A percentile compares a stretch with the other conserved stretches of the same genome.
Evolutionary conservation across 1,140 invertebrate species (phyloP).

Genomic region (Drosophila pectinifera): DNA sequence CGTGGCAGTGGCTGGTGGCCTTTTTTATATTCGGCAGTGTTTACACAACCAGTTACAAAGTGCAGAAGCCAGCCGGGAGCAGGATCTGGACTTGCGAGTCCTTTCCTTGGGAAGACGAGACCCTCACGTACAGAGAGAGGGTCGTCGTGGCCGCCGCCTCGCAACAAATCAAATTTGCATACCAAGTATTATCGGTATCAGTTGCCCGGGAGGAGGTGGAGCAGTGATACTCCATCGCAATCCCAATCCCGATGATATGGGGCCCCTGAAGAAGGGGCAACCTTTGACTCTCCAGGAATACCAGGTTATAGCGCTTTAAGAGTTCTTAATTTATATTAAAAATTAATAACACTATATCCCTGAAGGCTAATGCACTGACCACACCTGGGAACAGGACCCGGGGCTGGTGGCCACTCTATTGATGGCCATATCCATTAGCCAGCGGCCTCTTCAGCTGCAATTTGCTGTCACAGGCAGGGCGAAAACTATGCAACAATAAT

Average conservation of each 20-base stretch:
- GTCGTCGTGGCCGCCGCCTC: not conserved
- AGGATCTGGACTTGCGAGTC: conserved; percentile 15
- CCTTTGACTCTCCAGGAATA: not conserved
- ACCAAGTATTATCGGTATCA: conserved; percentile 78
- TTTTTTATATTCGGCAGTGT: conserved; percentile 59
- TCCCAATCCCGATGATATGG: conserved; percentile 7
- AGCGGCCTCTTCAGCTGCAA: conserved; percentile 57
- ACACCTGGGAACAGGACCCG: conserved; percentile 16
- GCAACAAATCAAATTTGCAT: conserved; percentile 83
- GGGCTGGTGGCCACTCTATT: not conserved
- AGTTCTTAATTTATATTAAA: not conserved
- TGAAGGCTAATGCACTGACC: conserved; percentile 1
- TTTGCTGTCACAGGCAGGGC: conserved; percentile 20
- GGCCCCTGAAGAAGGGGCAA: not conserved
- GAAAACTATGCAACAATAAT: conserved; percentile 77
- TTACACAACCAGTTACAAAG: conserved; percentile 83
- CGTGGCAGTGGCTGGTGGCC: conserved; percentile 23
- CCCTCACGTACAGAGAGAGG: conserved; percentile 59
- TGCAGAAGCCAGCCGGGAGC: conserved; percentile 69
- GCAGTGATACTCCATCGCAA: conserved; percentile 3
- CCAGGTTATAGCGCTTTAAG: not conserved
- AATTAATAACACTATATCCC: not conserved
- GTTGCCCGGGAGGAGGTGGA: conserved; percentile 1
- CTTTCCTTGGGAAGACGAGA: conserved; percentile 29
- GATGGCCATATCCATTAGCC: conserved; percentile 48